These are phyloP conservation scores for Rhabdomys pumilio DNA, from an alignment of 2,797 vertebrate species.

Conservation along the genomic window DNA sequence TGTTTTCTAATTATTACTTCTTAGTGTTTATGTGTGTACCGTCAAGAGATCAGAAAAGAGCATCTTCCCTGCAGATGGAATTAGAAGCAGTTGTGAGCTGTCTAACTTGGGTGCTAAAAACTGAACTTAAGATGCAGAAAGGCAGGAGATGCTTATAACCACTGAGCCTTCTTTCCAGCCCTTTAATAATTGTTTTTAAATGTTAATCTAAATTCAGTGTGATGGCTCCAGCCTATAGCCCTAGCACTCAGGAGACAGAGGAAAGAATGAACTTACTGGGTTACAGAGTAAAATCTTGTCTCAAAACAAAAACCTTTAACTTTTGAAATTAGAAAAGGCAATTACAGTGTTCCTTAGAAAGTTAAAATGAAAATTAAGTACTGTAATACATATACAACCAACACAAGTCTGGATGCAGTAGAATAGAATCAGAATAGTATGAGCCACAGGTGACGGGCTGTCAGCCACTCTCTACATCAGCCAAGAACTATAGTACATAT, in stretches of 20 bases:
- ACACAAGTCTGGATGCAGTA: background rate
- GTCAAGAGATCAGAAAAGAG: background rate
- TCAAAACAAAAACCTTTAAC: background rate
- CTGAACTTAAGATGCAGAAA: background rate
- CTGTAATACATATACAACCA: background rate
- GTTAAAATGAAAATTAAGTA: constrained; percentile 59
- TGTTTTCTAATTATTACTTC: background rate
- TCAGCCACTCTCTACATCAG: background rate
- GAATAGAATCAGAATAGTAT: background rate
- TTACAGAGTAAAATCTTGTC: background rate
- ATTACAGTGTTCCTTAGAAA: constrained; percentile 14
- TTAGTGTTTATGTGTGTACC: background rate
- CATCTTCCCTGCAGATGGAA: background rate
- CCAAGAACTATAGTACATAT: background rate
- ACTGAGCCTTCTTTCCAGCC: background rate
- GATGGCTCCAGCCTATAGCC: background rate
- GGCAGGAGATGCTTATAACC: background rate
- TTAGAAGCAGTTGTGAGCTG: background rate
- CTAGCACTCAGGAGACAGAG: background rate
- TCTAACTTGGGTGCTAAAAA: background rate
- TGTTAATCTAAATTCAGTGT: background rate
- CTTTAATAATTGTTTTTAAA: background rate
- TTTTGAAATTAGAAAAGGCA: background rate
- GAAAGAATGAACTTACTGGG: too few relatives aligned
- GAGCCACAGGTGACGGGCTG: background rate